A percentile compares a stretch with the other conserved stretches of the same genome.
These are phyloP conservation scores for Ispidina picta DNA, from an alignment of 2,797 vertebrate species.

Conservation along the genomic window DNA sequence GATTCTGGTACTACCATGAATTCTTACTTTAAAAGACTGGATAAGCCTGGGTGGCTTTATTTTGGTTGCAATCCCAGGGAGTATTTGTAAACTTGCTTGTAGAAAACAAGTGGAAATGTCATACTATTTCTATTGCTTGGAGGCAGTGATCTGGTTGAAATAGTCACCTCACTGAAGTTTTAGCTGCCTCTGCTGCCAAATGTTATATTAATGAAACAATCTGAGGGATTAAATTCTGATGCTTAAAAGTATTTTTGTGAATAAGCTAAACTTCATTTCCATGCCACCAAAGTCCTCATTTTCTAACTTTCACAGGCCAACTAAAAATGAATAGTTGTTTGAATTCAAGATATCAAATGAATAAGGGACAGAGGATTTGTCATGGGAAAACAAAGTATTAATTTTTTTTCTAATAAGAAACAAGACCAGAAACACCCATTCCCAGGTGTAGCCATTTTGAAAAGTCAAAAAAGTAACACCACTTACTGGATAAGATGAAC, in stretches of 20 bases:
- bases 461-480: not conserved
- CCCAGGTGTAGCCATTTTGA: not conserved
- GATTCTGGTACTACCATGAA: not conserved
- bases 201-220: not conserved
- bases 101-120: not conserved
- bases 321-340: not conserved
- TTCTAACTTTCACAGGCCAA: not conserved
- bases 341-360: not conserved
- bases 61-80: not conserved
- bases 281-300: not conserved
- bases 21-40: not conserved
- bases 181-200: not conserved
- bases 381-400: not conserved
- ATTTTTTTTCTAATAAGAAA: not conserved
- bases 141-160: not conserved
- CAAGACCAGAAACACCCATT: not conserved
- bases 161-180: not conserved
- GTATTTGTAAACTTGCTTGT: not conserved
- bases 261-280: not conserved
- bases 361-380: not conserved
- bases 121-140: not conserved
- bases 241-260: not conserved
- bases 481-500: not conserved
- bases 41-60: not conserved
- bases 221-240: not conserved